Evolutionary conservation across 2,797 vertebrate genomes (phyloP).

Genomic region (Babyrousa celebensis): DNA sequence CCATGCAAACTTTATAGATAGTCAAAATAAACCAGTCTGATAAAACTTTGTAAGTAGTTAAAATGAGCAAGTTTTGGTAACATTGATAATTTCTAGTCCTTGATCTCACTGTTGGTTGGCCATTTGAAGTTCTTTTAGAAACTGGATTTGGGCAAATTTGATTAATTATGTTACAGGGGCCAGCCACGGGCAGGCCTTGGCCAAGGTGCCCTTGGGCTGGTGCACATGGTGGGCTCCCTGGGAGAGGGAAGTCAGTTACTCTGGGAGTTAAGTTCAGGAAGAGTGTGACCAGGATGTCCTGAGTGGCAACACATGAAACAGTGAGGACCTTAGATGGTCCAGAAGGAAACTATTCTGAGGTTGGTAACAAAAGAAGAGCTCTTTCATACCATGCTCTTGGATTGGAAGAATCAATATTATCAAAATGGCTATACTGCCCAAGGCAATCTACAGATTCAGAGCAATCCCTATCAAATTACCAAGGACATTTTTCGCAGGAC

Average conservation of each 20-base stretch:
- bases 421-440: no score
- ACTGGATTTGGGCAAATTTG: neutral
- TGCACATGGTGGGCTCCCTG: rapidly evolving
- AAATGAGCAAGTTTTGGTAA: neutral
- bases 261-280: neutral
- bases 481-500: no score
- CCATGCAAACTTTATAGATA: neutral
- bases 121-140: neutral
- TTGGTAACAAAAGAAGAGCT: neutral
- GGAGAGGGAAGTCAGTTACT: neutral
- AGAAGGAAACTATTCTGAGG: neutral
- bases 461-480: no score
- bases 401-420: no score
- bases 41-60: neutral
- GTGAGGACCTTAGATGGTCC: neutral
- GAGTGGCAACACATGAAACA: neutral
- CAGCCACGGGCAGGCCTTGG: neutral
- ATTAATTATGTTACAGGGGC: neutral
- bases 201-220: no score
- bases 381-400: no score
- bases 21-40: neutral
- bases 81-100: neutral
- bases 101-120: neutral
- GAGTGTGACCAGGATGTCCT: neutral
- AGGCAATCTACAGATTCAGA: no score